These are phyloP conservation scores for Hirudinaria manillensis DNA, from an alignment of 2,888 invertebrate genomes.

Conservation along the genomic window DNA sequence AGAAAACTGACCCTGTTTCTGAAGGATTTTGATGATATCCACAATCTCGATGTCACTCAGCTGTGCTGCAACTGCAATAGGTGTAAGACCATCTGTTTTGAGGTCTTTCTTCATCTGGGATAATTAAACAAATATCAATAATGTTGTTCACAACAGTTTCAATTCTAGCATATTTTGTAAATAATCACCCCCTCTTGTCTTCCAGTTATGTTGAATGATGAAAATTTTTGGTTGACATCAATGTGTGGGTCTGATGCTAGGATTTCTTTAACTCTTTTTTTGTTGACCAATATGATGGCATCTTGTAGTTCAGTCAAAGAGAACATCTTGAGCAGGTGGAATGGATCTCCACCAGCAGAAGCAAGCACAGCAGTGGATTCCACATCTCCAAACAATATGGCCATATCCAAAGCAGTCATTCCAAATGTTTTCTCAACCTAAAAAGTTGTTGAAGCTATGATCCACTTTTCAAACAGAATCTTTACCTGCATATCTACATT, in stretches of 20 bases:
- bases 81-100: constrained; percentile 38
- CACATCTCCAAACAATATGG: constrained; percentile 41
- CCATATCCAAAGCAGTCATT: constrained; percentile 42
- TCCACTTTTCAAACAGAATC: not conserved
- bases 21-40: constrained; percentile 34
- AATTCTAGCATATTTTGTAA: not conserved
- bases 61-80: constrained; percentile 39
- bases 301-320: constrained; percentile 40
- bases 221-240: constrained; percentile 40
- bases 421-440: constrained; percentile 38
- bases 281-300: constrained; percentile 30
- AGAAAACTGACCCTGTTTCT: constrained; percentile 32
- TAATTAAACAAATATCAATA: not conserved
- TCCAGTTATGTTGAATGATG: constrained; percentile 37
- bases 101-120: constrained; percentile 19
- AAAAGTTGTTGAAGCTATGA: not conserved
- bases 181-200: not conserved
- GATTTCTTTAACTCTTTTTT: constrained; percentile 38
- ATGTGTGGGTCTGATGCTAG: constrained; percentile 38
- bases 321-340: constrained; percentile 41
- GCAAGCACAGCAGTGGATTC: constrained; percentile 40
- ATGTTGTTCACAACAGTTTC: no score
- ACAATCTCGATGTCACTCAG: constrained; percentile 28
- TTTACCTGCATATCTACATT: not conserved
- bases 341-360: constrained; percentile 39